Evolutionary conservation across 2,888 invertebrate genomes (phyloP).

Genomic region (Neelides folsomi): DNA sequence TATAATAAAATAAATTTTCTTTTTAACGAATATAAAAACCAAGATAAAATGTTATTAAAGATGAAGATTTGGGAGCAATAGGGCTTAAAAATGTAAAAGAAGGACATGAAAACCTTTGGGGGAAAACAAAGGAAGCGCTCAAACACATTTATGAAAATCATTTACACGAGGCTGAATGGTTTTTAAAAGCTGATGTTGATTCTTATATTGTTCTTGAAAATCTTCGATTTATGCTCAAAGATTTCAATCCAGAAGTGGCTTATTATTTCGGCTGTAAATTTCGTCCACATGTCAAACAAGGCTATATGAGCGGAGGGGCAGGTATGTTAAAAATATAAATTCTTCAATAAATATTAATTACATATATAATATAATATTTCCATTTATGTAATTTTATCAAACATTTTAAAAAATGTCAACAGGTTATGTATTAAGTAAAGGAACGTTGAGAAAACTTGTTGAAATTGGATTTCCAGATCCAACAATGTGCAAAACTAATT

Average conservation of each 20-base stretch:
- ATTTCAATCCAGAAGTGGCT: slow-evolving; percentile 56
- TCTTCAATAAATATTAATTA: not conserved
- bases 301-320: slow-evolving; percentile 85
- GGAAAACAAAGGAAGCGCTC: not conserved
- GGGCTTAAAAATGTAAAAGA: not conserved
- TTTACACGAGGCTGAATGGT: not conserved
- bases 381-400: too few species aligned
- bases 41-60: too few species aligned
- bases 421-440: slow-evolving; percentile 78
- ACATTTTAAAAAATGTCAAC: too few species aligned
- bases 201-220: slow-evolving; percentile 79
- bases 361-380: not conserved
- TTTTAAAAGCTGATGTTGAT: slow-evolving; percentile 13
- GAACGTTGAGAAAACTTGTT: slow-evolving; percentile 64
- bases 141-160: not conserved
- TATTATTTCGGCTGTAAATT: slow-evolving; percentile 84
- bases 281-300: slow-evolving; percentile 67
- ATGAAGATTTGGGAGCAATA: not conserved
- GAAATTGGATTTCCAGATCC: slow-evolving; percentile 56
- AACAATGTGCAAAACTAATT: slow-evolving; percentile 52
- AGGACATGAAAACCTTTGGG: not conserved
- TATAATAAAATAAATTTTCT: too few species aligned
- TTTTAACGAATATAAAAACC: too few species aligned
- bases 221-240: slow-evolving; percentile 73
- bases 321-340: slow-evolving; percentile 27